Base-by-base conservation (phyloP, 2,888 invertebrate genomes). In the Stenodera caucasica region DNA sequence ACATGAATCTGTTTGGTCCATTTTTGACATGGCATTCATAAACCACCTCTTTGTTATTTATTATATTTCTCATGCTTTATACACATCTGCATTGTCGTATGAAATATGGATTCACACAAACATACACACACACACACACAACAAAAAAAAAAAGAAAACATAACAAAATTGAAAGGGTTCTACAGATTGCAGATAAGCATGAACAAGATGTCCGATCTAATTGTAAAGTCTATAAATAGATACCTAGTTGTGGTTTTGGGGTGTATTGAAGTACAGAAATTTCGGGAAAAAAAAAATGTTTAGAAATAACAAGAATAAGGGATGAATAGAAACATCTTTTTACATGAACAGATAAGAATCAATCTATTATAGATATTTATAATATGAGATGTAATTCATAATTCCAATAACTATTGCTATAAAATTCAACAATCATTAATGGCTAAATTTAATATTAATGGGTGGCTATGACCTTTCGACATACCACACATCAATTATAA, bases 91-190 rank as follows among this genome's bases (percentile, higher is more conserved):
- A 54, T 54, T 21, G 45, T 45, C 32, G 11, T 45, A 45, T 45
- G 45, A 45, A 45, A 45, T 45, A 45, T 45, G 45, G 45, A 45
- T 45, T 45, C 21, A 45, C 11, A 32, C 12, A 45, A 11, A 45
- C 15, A 14, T 15, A 37, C 37, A 37, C 37, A 37, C 5, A 40
- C 5, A 40, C n/a, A n/a, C n/a, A n/a, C n/a, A n/a, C n/a, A n/a
- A n/a, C n/a, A 18, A 8, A 2, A 15, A 15, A 40, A 40, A 11
- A 45, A 37, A 8, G 37, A 8, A n/a, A 37, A n/a, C n/a, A n/a
- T n/a, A n/a, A n/a, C n/a, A n/a, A n/a, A n/a, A n/a, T n/a, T n/a
- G 30, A 68, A 71, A 68, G 68, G 69, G 71, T 71, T 67, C 67
- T 67, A 60, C 66, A 67, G 71, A 67, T 70, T 64, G 67, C 65